These are phyloP conservation scores for Drosophila buzzatii DNA, from an alignment of 2,888 invertebrate genomes.

Conservation along the genomic window DNA sequence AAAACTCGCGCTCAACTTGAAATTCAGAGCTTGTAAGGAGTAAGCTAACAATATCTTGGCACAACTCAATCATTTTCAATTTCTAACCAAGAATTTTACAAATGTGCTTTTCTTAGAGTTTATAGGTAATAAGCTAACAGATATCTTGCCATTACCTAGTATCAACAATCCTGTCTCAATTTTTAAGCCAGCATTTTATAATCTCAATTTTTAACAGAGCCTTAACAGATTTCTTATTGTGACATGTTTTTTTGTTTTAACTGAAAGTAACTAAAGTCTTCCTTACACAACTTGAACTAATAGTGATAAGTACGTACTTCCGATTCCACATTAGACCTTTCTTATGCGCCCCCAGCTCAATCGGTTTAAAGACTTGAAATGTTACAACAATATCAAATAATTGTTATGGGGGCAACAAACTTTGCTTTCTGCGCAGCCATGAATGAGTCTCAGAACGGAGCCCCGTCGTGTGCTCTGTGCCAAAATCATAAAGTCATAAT, in stretches of 20 bases:
- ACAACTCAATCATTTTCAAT: not conserved
- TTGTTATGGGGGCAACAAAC: not conserved
- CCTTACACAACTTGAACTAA: not conserved
- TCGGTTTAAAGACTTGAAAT: not conserved
- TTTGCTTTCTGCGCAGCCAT: not conserved
- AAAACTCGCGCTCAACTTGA: not conserved
- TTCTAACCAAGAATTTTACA: not conserved
- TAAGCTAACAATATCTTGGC: not conserved
- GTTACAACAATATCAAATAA: not conserved
- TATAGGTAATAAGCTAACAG: too few species aligned
- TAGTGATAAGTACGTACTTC: not conserved
- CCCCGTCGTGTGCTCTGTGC: slow-evolving; percentile 34
- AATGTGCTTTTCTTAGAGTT: too few species aligned
- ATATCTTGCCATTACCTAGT: too few species aligned
- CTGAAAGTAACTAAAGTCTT: not conserved
- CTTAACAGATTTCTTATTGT: not conserved
- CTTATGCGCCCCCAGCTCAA: not conserved
- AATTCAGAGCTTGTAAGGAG: not conserved
- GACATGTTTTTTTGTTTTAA: not conserved
- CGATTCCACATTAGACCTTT: not conserved
- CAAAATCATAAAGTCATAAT: slow-evolving; percentile 12
- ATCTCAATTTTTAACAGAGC: not conserved
- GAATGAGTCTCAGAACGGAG: slow-evolving; percentile 14
- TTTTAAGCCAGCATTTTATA: not conserved
- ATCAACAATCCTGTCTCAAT: too few species aligned